Evolutionary conservation across 2,797 vertebrate genomes (phyloP), one percentile per base, ranked within the genome.

Genomic region (Acanthis flammea): DNA sequence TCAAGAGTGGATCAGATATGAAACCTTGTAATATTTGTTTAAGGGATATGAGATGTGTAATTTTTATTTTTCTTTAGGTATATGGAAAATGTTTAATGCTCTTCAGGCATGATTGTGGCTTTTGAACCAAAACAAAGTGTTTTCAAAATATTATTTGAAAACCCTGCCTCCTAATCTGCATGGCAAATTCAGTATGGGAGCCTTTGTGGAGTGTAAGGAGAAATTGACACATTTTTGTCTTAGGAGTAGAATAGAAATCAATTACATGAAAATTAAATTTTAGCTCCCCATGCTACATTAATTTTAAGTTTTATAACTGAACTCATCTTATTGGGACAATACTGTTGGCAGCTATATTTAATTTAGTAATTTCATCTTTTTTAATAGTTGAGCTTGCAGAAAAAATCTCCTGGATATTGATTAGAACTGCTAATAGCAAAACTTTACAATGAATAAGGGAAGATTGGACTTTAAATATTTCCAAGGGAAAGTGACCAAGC

Each of bases 391-490:
- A 85, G 60, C 42, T 92, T 63, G 21, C 8, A 78, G 54, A 54
- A 71, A 82, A 91, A 83, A 53, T 2, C 14, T 68, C 6, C 24
- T 71, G 30, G 22, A 80, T 92, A 19, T 88, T 71, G 45, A 30
- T 45, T 51, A 30, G 44, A 65, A 81, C 31, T 66, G 21, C n/a
- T 73, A 88, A 30, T 58, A 96, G 47, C 30, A 93, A 84, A 96
- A 50, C 30, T 77, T 76, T 89, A 92, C 30, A 71, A 79, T 35
- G 55, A 85, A 60, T 70, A 90, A 79, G 75, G 89, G 31, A 25
- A 93, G 61, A 62, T 85, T 94, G 83, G 42, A 93, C 33, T 76
- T 86, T 22, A 87, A 82, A 94, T 85, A 72, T 45, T 86, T 81
- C 35, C 50, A 95, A 47, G 80, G 88, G 62, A 94, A 92, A 78